Percentiles rank a stretch among this genome's conserved stretches.
These are phyloP conservation scores for Semaprochilodus insignis DNA, from an alignment of 2,797 vertebrate species.

Conservation along the genomic window DNA sequence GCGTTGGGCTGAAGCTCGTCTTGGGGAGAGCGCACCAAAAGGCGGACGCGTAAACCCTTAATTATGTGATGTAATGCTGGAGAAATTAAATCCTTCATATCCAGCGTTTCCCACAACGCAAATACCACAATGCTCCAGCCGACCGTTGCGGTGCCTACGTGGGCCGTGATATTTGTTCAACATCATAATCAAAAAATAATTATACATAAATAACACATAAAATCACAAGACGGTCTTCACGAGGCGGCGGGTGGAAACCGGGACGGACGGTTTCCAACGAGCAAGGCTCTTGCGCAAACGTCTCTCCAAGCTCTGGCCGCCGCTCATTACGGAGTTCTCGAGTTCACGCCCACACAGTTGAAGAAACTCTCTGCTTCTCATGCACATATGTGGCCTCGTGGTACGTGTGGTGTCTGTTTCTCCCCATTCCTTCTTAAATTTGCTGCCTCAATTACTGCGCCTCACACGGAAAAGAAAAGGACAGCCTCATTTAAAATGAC, in stretches of 20 bases:
- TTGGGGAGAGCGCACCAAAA: background rate
- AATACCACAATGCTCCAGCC: background rate
- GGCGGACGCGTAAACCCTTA: background rate
- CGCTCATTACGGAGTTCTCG: background rate
- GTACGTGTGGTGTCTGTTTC: background rate
- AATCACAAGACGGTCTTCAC: background rate
- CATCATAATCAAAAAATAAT: slow-evolving; percentile 11
- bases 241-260: no score
- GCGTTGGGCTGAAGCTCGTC: background rate
- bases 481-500: slow-evolving; percentile 26
- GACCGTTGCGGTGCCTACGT: background rate
- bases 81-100: slow-evolving; percentile 2
- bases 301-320: background rate
- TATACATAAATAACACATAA: no score
- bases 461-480: background rate
- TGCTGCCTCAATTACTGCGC: background rate
- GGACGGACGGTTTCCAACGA: background rate
- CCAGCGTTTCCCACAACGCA: background rate
- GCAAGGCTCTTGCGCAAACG: background rate
- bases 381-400: background rate
- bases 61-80: slow-evolving; percentile 7
- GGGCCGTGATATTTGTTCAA: background rate
- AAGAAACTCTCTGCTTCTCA: background rate
- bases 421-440: background rate
- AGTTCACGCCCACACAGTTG: slow-evolving; percentile 4